Evolutionary conservation across 2,888 invertebrate species (phyloP).

Genomic region (Lepidonotus clava): DNA sequence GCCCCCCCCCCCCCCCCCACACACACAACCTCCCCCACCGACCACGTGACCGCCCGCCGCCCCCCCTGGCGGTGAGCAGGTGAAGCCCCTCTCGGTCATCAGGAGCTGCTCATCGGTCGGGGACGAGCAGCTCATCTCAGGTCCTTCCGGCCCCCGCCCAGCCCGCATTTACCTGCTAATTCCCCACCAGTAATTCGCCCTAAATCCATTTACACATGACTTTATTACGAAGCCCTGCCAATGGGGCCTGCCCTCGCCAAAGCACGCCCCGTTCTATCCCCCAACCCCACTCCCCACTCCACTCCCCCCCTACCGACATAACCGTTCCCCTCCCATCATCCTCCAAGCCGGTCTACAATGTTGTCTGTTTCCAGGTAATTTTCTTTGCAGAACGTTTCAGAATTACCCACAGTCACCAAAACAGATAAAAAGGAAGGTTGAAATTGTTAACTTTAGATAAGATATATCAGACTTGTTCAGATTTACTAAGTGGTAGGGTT

Average conservation of each 20-base stretch:
- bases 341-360: too few relatives aligned
- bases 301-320: too few relatives aligned
- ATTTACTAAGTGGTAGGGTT: too few relatives aligned
- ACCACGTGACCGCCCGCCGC: background rate
- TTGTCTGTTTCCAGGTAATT: too few relatives aligned
- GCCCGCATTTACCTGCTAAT: constrained; percentile 41
- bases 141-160: constrained; percentile 1
- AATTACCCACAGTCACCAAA: too few relatives aligned
- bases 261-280: too few relatives aligned
- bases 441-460: too few relatives aligned
- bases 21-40: background rate
- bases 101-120: background rate
- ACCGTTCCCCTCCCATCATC: too few relatives aligned
- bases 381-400: too few relatives aligned
- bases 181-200: constrained; percentile 9
- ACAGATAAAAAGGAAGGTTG: too few relatives aligned
- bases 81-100: background rate
- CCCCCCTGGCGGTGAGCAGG: background rate
- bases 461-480: too few relatives aligned
- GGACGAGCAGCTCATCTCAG: constrained; percentile 15
- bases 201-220: constrained; percentile 52
- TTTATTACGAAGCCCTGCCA: constrained; percentile 8
- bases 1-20: background rate
- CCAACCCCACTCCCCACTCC: too few relatives aligned
- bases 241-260: background rate